phyloP scores from a whole-genome alignment of 2,113 vertebrate species.

The Tursiops truncatus region DNA sequence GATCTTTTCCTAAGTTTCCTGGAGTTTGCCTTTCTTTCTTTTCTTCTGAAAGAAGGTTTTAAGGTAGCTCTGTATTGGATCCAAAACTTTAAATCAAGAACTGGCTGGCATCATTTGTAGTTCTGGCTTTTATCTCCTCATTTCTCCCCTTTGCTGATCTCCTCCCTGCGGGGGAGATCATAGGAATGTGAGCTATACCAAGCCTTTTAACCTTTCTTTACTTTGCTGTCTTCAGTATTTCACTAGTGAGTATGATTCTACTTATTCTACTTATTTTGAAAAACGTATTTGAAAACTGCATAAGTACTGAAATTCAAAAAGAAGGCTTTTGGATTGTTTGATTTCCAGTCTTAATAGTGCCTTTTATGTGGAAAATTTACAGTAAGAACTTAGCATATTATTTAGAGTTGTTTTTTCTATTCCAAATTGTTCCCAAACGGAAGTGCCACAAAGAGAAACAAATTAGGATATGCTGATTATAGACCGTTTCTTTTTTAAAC shows the following conservation, averaged over 20 bases:
- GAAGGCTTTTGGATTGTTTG: constrained; percentile 21
- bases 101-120: constrained; percentile 47
- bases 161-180: constrained; percentile 53
- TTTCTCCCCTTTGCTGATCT: constrained; percentile 13
- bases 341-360: constrained; percentile 35
- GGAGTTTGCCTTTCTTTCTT: constrained; percentile 54
- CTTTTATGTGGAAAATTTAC: constrained; percentile 3
- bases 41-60: constrained; percentile 58
- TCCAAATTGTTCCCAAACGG: neutral
- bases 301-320: neutral
- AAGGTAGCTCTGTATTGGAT: constrained; percentile 55
- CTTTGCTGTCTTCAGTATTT: constrained; percentile 65
- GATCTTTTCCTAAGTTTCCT: constrained; percentile 55
- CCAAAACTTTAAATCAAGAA: constrained; percentile 38
- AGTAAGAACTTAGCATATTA: neutral
- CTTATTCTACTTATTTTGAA: constrained; percentile 45
- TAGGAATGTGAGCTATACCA: constrained; percentile 37
- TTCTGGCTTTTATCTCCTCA: constrained; percentile 43
- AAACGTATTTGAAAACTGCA: constrained; percentile 23
- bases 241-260: constrained; percentile 71
- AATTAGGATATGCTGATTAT: constrained; percentile 2
- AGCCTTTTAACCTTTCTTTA: constrained; percentile 56
- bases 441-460: constrained; percentile 30
- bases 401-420: constrained; percentile 23
- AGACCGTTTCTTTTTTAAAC: constrained; percentile 19